phyloP scores from a whole-genome alignment of 1,140 invertebrate genomes.

The Eupristina koningsbergeri region DNA sequence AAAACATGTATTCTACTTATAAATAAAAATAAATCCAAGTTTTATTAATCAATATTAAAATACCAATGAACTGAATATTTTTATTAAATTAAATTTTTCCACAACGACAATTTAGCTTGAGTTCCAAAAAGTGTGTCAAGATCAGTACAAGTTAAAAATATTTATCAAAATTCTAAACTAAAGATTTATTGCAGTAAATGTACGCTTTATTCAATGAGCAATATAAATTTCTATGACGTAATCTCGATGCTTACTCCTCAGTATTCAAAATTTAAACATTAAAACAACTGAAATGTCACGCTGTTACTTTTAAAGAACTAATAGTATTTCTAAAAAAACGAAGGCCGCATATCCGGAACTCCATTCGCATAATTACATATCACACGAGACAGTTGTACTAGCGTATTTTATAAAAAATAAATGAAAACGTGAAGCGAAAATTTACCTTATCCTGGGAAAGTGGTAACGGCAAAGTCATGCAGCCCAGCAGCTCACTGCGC shows the following conservation, averaged over 20 bases:
- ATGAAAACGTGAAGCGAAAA: not conserved
- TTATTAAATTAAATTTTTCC: too few species aligned
- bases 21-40: too few species aligned
- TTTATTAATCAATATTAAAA: too few species aligned
- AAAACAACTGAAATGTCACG: not conserved
- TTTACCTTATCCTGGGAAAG: conserved; percentile 77
- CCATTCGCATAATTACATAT: not conserved
- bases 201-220: too few species aligned
- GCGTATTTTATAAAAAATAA: not conserved
- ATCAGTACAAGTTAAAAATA: too few species aligned
- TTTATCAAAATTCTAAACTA: too few species aligned
- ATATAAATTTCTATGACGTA: too few species aligned
- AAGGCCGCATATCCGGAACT: not conserved
- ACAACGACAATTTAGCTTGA: too few species aligned
- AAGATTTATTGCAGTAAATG: too few species aligned
- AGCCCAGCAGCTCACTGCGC: conserved; percentile 79
- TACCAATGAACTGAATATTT: too few species aligned
- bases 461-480: conserved; percentile 79
- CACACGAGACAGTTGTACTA: not conserved
- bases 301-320: not conserved
- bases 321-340: not conserved
- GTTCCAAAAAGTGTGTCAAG: too few species aligned
- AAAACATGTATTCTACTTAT: too few species aligned
- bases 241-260: not conserved
- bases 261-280: not conserved